These are phyloP conservation scores for Xylota segnis DNA, from an alignment of 2,888 invertebrate species.

Conservation along the genomic window DNA sequence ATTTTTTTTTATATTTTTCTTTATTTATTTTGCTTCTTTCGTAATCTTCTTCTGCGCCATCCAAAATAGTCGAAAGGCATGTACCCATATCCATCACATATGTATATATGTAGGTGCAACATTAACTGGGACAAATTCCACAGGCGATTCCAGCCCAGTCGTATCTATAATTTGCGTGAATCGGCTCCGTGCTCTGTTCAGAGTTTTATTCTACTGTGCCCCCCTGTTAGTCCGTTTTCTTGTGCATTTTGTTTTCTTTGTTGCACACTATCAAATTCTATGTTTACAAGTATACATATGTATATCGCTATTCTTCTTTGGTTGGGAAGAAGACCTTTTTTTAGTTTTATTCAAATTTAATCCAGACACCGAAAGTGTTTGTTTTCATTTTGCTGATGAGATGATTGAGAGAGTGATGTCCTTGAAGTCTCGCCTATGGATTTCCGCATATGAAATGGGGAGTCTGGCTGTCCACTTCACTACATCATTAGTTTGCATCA, in stretches of 20 bases:
- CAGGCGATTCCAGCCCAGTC: conserved; percentile 14
- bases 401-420: conserved; percentile 81
- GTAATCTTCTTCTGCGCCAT: conserved; percentile 49
- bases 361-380: conserved; percentile 74
- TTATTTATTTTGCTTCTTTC: conserved; percentile 19
- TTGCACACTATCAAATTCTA: conserved; percentile 39
- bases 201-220: background rate
- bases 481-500: conserved; percentile 60
- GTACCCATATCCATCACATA: conserved; percentile 25
- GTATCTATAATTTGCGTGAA: conserved; percentile 29
- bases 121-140: conserved; percentile 66
- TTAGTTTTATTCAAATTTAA: conserved; percentile 64
- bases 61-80: conserved; percentile 50
- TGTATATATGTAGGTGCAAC: conserved; percentile 43
- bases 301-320: conserved; percentile 19
- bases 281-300: background rate
- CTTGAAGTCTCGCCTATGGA: conserved; percentile 82
- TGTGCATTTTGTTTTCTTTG: conserved; percentile 15
- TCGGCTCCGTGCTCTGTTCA: background rate
- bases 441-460: conserved; percentile 81
- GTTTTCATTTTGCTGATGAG: conserved; percentile 71
- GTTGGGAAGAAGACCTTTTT: conserved; percentile 24
- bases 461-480: conserved; percentile 75
- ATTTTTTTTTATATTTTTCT: background rate
- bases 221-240: background rate